Conservation (phyloP, 1,140 invertebrate species). For the Scaptomyza hsui region DNA sequence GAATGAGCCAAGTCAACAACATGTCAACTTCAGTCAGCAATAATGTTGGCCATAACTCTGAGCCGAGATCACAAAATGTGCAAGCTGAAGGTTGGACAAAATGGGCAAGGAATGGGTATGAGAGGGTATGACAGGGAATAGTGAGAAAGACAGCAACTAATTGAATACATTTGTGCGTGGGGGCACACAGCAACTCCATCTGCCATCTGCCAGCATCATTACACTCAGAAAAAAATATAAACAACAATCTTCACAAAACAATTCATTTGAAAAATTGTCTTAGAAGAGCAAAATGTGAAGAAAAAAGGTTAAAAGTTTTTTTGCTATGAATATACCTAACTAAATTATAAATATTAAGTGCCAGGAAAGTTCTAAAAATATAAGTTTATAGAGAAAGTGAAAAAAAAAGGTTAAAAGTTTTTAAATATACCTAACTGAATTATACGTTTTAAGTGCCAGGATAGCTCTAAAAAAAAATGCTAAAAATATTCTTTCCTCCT, state of each 20-base stretch:
- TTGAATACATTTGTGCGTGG: slow-evolving; percentile 62
- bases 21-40: slow-evolving; percentile 27
- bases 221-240: not conserved
- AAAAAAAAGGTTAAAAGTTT: too few species aligned
- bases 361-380: too few species aligned
- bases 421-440: too few species aligned
- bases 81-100: slow-evolving; percentile 24
- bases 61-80: slow-evolving; percentile 6
- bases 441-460: too few species aligned
- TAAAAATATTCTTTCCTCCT: too few species aligned
- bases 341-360: too few species aligned
- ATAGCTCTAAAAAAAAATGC: too few species aligned
- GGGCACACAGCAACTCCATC: not conserved
- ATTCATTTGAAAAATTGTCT: too few species aligned
- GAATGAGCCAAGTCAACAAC: slow-evolving; percentile 23
- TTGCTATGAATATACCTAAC: too few species aligned
- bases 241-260: not conserved
- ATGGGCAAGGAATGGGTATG: not conserved
- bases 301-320: too few species aligned
- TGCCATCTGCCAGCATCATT: not conserved
- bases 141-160: slow-evolving; percentile 47
- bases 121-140: not conserved
- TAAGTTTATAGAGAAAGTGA: too few species aligned
- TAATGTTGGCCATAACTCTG: slow-evolving; percentile 40
- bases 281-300: too few species aligned